phyloP scores from a whole-genome alignment of 2,888 invertebrate genomes.

The Archaeoteleia sp. region DNA sequence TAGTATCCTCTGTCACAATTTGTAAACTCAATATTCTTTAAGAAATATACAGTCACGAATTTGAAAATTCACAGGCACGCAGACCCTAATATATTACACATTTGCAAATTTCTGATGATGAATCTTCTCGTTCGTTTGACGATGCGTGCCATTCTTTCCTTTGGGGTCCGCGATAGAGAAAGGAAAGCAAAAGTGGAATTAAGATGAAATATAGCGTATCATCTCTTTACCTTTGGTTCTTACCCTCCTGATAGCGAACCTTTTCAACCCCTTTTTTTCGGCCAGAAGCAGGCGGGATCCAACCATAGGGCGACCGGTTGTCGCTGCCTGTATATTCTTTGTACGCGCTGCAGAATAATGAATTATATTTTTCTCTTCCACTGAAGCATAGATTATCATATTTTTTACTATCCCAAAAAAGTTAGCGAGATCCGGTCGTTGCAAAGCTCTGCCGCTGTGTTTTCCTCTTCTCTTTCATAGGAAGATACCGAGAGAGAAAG shows the following conservation, averaged over 20 bases:
- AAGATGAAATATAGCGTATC: constrained; percentile 52
- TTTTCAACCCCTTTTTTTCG: constrained; percentile 65
- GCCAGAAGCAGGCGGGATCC: constrained; percentile 69
- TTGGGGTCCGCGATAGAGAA: constrained; percentile 18
- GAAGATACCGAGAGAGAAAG: too few relatives aligned
- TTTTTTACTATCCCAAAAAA: constrained; percentile 74
- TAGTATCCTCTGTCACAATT: too few relatives aligned
- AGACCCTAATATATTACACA: too few relatives aligned
- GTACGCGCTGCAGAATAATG: constrained; percentile 68
- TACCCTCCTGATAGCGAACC: constrained; percentile 55
- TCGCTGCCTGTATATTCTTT: constrained; percentile 62
- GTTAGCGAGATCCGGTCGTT: constrained; percentile 46
- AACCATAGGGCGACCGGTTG: constrained; percentile 66
- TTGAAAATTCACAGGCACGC: too few relatives aligned
- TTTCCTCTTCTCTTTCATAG: constrained; percentile 49
- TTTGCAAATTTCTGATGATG: too few relatives aligned
- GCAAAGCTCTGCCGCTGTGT: constrained; percentile 42
- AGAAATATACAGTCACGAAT: too few relatives aligned
- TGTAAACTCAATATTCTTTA: too few relatives aligned
- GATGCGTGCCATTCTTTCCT: constrained; percentile 7
- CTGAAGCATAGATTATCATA: constrained; percentile 74
- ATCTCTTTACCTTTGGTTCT: constrained; percentile 46
- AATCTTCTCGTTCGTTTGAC: too few relatives aligned
- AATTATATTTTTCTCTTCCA: constrained; percentile 74
- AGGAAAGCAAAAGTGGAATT: constrained; percentile 48